phyloP scores from a whole-genome alignment of 2,113 vertebrate species.

The Cryptoleucopteryx plumbea region DNA sequence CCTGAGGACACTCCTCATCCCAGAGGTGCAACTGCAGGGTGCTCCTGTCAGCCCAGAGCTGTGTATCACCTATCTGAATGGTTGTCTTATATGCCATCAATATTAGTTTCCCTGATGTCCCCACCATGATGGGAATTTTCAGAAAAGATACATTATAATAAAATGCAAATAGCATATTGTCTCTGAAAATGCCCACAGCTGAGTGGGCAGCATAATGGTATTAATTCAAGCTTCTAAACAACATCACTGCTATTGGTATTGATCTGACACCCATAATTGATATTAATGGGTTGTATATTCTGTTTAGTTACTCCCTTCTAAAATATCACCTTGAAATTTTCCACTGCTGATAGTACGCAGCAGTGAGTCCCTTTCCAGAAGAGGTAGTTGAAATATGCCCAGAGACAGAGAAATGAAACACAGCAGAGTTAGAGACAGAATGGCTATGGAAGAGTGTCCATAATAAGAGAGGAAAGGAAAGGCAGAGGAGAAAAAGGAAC shows the following conservation, averaged over 20 bases:
- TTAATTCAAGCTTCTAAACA: constrained; percentile 34
- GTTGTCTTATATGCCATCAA: background rate
- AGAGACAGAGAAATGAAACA: background rate
- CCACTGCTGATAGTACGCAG: background rate
- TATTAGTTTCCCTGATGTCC: background rate
- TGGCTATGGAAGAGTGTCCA: background rate
- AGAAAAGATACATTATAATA: background rate
- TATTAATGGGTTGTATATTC: constrained; percentile 23
- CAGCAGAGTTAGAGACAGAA: background rate
- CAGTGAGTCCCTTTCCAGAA: background rate
- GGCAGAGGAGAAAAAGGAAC: background rate
- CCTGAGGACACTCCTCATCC: fast-evolving
- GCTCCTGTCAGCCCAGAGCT: background rate
- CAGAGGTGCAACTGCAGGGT: background rate
- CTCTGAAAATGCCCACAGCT: background rate
- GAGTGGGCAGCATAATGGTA: constrained; percentile 4
- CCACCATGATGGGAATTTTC: background rate
- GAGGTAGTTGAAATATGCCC: background rate
- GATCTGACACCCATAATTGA: constrained; percentile 22
- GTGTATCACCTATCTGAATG: background rate
- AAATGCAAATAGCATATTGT: background rate
- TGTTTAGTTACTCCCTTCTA: background rate
- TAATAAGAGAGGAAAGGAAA: background rate
- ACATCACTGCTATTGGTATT: background rate
- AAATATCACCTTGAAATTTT: constrained; percentile 45